Percentiles rank a stretch among this genome's conserved stretches.
These are phyloP conservation scores for Holacanthus passer DNA, from an alignment of 2,113 vertebrate genomes.

Conservation along the genomic window DNA sequence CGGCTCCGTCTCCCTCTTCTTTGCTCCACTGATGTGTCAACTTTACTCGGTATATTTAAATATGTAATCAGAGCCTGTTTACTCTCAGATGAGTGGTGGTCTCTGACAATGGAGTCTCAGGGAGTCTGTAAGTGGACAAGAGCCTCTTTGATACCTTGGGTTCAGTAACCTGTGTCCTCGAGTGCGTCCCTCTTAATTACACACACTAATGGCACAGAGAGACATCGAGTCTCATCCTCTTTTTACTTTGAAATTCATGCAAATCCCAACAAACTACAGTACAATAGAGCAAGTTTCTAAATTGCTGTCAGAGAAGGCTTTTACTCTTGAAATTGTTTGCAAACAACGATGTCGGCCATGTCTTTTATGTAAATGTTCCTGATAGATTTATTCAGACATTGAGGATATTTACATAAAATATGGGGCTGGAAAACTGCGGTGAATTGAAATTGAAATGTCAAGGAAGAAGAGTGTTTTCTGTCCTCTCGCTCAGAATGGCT, in stretches of 20 bases:
- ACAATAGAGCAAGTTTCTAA: neutral
- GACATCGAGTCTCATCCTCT: neutral
- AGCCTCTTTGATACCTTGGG: slow-evolving; percentile 33
- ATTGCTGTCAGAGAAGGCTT: neutral
- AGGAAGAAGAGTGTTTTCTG: no score
- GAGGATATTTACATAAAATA: neutral
- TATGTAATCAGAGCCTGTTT: slow-evolving; percentile 33
- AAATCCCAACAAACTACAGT: neutral
- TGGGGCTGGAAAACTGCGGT: no score
- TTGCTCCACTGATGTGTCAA: neutral
- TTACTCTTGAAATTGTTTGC: neutral
- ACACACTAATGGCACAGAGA: slow-evolving; percentile 18
- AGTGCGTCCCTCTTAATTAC: slow-evolving; percentile 45
- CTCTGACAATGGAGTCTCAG: slow-evolving; percentile 11
- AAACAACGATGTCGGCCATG: neutral
- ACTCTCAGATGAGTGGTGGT: neutral
- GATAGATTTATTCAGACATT: neutral
- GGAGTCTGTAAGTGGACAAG: slow-evolving; percentile 34
- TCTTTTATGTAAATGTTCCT: neutral
- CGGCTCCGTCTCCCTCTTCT: neutral
- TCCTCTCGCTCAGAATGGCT: no score
- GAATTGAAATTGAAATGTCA: no score
- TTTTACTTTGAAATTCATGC: slow-evolving; percentile 18
- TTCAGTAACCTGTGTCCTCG: neutral
- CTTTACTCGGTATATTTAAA: slow-evolving; percentile 14